Evolutionary conservation across 2,888 invertebrate genomes (phyloP), one percentile per base, ranked within the genome.

Genomic region (Andricus curvator): DNA sequence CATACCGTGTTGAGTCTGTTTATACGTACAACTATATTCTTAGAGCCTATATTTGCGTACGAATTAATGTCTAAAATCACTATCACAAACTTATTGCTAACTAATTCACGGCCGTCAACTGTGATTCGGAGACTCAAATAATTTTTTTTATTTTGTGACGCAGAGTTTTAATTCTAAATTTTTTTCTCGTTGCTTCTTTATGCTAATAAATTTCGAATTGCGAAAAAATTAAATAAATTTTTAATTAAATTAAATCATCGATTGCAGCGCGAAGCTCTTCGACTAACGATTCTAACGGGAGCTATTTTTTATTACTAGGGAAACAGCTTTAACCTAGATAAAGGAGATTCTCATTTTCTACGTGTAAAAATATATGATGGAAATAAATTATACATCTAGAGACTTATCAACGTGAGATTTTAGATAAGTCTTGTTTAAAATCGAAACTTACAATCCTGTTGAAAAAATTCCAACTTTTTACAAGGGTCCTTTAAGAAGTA

Each of bases 31-130:
- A 67, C n/a, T 67, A 67, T 41, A 67, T 67, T 13, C 67, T 67
- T 33, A 64, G 64, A 64, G 29, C 64, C 74, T 74, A 74, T 13
- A 74, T 33, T 56, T 74, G 15, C 74, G 20, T 70, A 70, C 51
- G 56, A 51, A 56, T 74, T 74, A 74, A 74, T 60, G 37, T 81
- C 84, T 86, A 87, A 84, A 85, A 79, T 83, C 85, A 86, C 85
- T 87, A 87, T 87, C 87, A 87, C 87, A 86, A 86, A 84, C 84
- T 82, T 82, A 48, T 48, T 48, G 48, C 3, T 48, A 84, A 81
- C 83, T 84, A 84, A 82, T 37, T 74, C 56, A 74, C 56, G 56
- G 74, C 74, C 74, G 74, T 74, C 56, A 56, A 74, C 56, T 51
- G 37, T n/a, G 13, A 37, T 41, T 41, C 56, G 37, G 56, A 74